Conservation (phyloP, 2,888 invertebrate species). For the Sphinx pinastri region DNA sequence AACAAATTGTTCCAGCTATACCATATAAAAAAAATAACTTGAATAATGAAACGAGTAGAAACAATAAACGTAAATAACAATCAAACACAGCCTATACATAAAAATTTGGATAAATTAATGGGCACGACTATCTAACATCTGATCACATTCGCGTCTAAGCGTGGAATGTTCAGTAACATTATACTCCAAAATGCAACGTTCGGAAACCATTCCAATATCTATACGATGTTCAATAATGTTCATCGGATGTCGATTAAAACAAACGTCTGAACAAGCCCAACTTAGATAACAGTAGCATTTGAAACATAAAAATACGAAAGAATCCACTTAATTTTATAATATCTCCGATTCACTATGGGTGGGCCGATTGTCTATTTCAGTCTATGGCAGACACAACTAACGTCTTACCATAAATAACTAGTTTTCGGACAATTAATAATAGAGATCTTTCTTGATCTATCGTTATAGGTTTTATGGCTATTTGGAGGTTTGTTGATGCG, state of each 20-base stretch:
- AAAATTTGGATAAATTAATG: constrained; percentile 18
- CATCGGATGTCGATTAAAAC: constrained; percentile 26
- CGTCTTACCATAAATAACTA: constrained; percentile 72
- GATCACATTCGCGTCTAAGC: constrained; percentile 18
- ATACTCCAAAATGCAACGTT: constrained; percentile 8
- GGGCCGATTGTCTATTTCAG: constrained; percentile 72
- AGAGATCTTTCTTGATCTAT: constrained; percentile 64
- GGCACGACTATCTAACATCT: constrained; percentile 4
- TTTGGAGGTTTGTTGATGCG: constrained; percentile 43
- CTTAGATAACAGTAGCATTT: constrained; percentile 58
- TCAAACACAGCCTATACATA: constrained; percentile 3
- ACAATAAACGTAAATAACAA: constrained; percentile 23
- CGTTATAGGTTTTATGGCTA: constrained; percentile 58
- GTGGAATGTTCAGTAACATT: constrained; percentile 21
- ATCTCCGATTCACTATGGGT: constrained; percentile 70
- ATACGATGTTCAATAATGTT: constrained; percentile 13
- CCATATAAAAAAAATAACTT: too few species aligned
- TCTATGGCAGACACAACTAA: constrained; percentile 66
- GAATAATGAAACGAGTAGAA: not conserved
- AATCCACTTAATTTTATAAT: constrained; percentile 65
- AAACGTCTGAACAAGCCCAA: constrained; percentile 21
- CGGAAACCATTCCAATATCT: constrained; percentile 22
- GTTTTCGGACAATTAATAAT: constrained; percentile 80
- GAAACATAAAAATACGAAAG: constrained; percentile 58
- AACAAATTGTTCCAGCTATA: not conserved